Percentiles rank a stretch among this genome's conserved stretches.
Evolutionary conservation across 2,888 invertebrate genomes (phyloP).

Genomic region (Cataglyphis altisquamis): DNA sequence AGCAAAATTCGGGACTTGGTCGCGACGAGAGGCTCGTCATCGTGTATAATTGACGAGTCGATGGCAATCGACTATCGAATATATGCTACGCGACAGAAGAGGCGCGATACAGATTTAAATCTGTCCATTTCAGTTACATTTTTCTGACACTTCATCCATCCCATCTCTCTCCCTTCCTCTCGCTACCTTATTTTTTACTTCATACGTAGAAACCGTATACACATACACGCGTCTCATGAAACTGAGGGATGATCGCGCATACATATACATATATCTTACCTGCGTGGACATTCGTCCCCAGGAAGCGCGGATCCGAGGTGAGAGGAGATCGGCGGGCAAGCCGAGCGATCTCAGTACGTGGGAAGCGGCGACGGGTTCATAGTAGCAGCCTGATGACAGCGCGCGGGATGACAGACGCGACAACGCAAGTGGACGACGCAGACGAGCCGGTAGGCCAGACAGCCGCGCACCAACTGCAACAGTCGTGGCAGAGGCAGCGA

Average conservation of each 20-base stretch:
- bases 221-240: not conserved
- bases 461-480: conserved; percentile 72
- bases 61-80: conserved; percentile 30
- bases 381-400: conserved; percentile 53
- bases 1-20: conserved; percentile 21
- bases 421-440: conserved; percentile 51
- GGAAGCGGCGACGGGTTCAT: conserved; percentile 22
- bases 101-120: conserved; percentile 27
- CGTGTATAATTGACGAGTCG: conserved; percentile 33
- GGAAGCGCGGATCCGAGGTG: not conserved
- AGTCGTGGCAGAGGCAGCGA: conserved; percentile 45
- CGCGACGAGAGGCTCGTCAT: not conserved
- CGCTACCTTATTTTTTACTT: not conserved
- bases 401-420: not conserved
- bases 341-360: conserved; percentile 31
- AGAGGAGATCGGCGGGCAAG: not conserved
- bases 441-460: conserved; percentile 72
- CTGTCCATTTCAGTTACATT: conserved; percentile 17
- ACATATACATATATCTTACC: conserved; percentile 8
- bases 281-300: conserved; percentile 37
- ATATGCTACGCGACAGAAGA: not conserved
- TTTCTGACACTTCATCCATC: not conserved
- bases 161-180: not conserved
- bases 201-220: not conserved
- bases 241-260: conserved; percentile 14